Percentiles rank a stretch among this genome's conserved stretches.
Evolutionary conservation across 2,797 vertebrate genomes (phyloP).

Genomic region (Pristis pectinata): DNA sequence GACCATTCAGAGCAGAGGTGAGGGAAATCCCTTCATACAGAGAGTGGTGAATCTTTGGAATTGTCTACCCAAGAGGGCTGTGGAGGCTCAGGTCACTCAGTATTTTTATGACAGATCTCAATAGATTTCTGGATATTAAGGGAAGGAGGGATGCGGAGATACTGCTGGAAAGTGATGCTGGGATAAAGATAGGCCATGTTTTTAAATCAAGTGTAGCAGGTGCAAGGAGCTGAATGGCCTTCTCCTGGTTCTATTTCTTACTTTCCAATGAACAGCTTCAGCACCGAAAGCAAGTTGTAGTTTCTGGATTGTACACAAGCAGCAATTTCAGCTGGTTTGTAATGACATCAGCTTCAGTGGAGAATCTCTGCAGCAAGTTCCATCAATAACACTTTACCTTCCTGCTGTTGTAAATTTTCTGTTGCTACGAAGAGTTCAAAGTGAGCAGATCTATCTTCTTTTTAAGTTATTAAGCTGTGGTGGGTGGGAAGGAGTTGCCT

Average conservation of each 20-base stretch:
- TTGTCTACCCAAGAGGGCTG: too few species aligned
- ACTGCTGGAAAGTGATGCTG: too few species aligned
- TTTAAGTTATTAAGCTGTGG: background rate
- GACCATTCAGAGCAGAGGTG: too few species aligned
- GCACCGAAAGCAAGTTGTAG: background rate
- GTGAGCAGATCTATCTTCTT: background rate
- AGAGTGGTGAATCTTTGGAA: too few species aligned
- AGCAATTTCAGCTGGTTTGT: background rate
- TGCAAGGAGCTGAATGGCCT: background rate
- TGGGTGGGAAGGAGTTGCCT: background rate
- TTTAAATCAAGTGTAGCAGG: too few species aligned
- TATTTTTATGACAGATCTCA: too few species aligned
- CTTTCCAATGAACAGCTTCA: background rate
- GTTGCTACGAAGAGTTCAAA: background rate
- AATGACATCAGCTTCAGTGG: background rate
- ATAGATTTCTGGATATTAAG: too few species aligned
- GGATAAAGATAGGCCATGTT: too few species aligned
- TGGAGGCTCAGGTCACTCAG: too few species aligned
- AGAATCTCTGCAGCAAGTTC: background rate
- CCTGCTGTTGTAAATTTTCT: background rate
- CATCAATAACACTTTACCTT: background rate
- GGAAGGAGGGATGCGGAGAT: too few species aligned
- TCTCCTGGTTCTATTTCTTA: background rate
- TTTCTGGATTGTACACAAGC: background rate
- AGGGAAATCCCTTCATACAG: too few species aligned